Evolutionary conservation across 2,113 vertebrate species (phyloP).

Genomic region (Psettodes erumei): DNA sequence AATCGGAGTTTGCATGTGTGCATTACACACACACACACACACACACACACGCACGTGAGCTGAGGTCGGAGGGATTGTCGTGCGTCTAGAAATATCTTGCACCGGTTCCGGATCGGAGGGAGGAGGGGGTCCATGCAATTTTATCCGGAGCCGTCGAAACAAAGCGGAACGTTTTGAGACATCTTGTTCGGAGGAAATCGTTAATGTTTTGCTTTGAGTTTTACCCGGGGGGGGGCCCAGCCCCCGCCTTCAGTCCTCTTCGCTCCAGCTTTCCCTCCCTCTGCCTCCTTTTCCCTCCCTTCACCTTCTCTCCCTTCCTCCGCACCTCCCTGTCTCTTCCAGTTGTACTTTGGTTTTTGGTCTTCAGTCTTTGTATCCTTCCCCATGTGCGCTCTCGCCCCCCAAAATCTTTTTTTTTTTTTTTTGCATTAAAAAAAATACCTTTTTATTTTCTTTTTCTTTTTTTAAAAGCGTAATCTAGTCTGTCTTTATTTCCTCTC

Average conservation of each 20-base stretch:
- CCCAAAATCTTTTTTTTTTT: neutral
- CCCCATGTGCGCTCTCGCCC: neutral
- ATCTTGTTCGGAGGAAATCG: neutral
- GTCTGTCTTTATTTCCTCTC: constrained; percentile 4
- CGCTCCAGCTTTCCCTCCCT: constrained; percentile 49
- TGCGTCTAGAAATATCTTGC: too few relatives aligned
- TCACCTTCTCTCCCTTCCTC: constrained; percentile 31
- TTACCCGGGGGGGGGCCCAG: neutral
- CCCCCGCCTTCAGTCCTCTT: constrained; percentile 28
- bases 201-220: constrained; percentile 2
- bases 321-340: constrained; percentile 13
- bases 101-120: too few relatives aligned
- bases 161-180: too few relatives aligned
- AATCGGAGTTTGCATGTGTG: too few relatives aligned
- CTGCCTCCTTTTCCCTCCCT: constrained; percentile 49
- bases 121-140: neutral
- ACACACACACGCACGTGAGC: too few relatives aligned
- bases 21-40: too few relatives aligned
- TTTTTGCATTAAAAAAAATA: constrained; percentile 10
- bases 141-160: too few relatives aligned
- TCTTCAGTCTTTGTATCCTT: constrained; percentile 13
- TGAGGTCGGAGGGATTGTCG: too few relatives aligned
- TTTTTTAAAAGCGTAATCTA: neutral
- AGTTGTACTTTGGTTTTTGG: constrained; percentile 32
- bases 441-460: neutral